These are phyloP conservation scores for Phenacoccus solenopsis DNA, from an alignment of 1,140 invertebrate genomes.

Conservation along the genomic window DNA sequence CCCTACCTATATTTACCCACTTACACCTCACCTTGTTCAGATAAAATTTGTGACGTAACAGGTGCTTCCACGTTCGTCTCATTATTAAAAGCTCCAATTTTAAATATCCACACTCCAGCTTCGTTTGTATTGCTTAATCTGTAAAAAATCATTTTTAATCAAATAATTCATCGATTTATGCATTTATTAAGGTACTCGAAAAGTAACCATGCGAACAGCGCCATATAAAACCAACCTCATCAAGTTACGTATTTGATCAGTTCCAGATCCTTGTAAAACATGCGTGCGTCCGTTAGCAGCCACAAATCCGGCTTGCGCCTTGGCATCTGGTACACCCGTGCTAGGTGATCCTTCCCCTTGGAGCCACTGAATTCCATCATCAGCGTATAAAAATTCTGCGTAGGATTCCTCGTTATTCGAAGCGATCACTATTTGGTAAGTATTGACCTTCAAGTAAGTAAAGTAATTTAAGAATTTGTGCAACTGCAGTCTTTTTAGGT, in stretches of 20 bases:
- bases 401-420: conserved; percentile 71
- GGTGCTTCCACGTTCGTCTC: conserved; percentile 51
- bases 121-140: conserved; percentile 72
- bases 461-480: too few species aligned
- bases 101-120: conserved; percentile 71
- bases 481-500: too few species aligned
- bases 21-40: background rate
- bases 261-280: conserved; percentile 68
- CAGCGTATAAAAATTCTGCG: conserved; percentile 72
- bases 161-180: too few species aligned
- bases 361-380: conserved; percentile 82
- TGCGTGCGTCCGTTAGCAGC: conserved; percentile 59
- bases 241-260: conserved; percentile 63
- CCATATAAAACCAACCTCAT: too few species aligned
- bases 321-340: conserved; percentile 61
- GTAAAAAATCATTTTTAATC: conserved; percentile 29
- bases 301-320: conserved; percentile 84
- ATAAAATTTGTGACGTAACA: conserved; percentile 34
- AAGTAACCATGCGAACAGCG: too few species aligned
- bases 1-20: too few species aligned
- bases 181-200: background rate
- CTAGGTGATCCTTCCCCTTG: conserved; percentile 46
- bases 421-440: conserved; percentile 70
- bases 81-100: conserved; percentile 51
- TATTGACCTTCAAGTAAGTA: conserved; percentile 56